phyloP scores from a whole-genome alignment of 2,888 invertebrate species.

The Meloe dianella region DNA sequence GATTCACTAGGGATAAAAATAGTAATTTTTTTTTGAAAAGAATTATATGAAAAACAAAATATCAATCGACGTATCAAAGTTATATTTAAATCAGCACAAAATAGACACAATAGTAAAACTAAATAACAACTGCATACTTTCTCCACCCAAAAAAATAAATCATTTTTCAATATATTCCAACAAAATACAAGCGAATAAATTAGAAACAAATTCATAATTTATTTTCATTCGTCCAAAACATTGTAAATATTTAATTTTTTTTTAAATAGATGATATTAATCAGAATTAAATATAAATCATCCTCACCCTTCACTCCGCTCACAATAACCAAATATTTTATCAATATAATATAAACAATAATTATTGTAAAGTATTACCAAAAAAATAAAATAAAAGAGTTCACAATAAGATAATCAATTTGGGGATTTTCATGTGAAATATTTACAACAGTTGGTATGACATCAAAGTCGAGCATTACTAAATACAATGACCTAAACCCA shows the following conservation, averaged over 20 bases:
- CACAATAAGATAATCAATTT: not conserved
- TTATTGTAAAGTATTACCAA: not conserved
- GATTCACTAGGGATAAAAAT: not conserved
- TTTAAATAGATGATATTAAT: too few relatives aligned
- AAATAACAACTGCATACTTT: not conserved
- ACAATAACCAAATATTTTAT: not conserved
- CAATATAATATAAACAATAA: not conserved
- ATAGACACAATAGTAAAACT: slow-evolving; percentile 5
- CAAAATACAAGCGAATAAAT: too few relatives aligned
- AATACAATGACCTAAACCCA: slow-evolving; percentile 8
- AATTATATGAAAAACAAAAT: not conserved
- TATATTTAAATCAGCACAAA: slow-evolving; percentile 5
- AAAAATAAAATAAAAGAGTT: not conserved
- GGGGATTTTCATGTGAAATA: slow-evolving; percentile 7
- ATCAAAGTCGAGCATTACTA: slow-evolving; percentile 9
- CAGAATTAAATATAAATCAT: too few relatives aligned
- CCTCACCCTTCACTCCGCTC: not conserved
- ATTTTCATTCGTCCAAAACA: too few relatives aligned
- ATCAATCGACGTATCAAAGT: slow-evolving; percentile 3
- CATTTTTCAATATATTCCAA: too few relatives aligned
- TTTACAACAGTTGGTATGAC: slow-evolving; percentile 10
- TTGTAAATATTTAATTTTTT: not conserved
- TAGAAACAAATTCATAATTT: too few relatives aligned
- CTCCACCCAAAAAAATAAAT: not conserved
- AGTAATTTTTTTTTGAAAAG: not conserved